Base-by-base conservation (phyloP, 2,113 vertebrate species). In the Cromileptes altivelis region DNA sequence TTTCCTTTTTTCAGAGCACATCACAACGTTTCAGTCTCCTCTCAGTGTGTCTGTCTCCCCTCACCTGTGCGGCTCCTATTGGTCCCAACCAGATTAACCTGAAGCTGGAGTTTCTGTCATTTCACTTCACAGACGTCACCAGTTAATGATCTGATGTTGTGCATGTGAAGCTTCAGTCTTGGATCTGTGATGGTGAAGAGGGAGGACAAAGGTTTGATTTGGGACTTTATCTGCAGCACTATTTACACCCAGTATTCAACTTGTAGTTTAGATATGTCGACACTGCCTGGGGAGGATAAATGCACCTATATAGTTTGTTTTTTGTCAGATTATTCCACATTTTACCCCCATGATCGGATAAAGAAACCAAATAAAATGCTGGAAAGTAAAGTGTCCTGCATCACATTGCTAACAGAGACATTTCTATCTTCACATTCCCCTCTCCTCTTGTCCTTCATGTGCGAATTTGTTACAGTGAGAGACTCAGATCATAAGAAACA, bases 401-500 rank as follows among this genome's bases (percentile, higher is more conserved):
- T 62, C 18, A 2, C 19, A 49, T 49, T 60, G 73, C 19, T 74
- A 60, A 69, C 64, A 52, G 30, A 72, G 23, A 58, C 64, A 27
- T 60, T 23, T 60, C 37, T 19, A 49, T 30, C 13, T 25, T 82
- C 23, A 40, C 30, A 17, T 67, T 42, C 18, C 12, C 6, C 1
- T 27, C 13, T 58, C 79, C 23, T 81, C 52, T 78, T 21, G 25
- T 55, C 45, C 13, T 80, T 57, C 9, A 27, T 75, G 58, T 72
- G 25, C 75, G 70, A 52, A 45, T 69, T 50, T 75, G 78, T 86
- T 82, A 74, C 72, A 25, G 74, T 69, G 71, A 86, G 83, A 82
- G 74, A 88, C 37, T 87, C 47, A 12, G 75, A 70, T 61, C n/a
- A 76, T 64, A 71, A 63, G 17, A 90, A 91, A 76, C 61, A 81